Conservation (phyloP, 2,113 vertebrate genomes). For the Capreolus pygargus region DNA sequence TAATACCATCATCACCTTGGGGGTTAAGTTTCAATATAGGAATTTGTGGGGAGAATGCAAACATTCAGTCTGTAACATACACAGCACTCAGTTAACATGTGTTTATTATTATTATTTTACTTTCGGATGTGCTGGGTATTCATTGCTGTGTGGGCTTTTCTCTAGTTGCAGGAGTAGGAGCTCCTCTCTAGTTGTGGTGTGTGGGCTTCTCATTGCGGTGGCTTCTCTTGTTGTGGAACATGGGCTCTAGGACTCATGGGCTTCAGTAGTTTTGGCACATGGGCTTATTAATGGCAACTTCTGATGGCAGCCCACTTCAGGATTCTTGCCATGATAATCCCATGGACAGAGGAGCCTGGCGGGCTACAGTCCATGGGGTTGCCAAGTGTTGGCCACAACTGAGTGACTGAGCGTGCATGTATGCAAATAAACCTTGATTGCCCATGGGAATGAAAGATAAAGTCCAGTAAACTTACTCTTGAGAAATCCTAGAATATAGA, state of each 20-base stretch:
- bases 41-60: background rate
- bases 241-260: background rate
- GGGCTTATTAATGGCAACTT: background rate
- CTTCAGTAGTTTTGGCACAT: too few species aligned
- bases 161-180: background rate
- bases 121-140: background rate
- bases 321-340: background rate
- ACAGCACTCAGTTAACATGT: background rate
- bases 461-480: background rate
- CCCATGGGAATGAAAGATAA: background rate
- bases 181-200: background rate
- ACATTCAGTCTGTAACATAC: background rate
- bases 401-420: background rate
- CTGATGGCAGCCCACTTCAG: background rate
- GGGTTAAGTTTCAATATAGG: background rate
- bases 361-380: background rate
- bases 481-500: background rate
- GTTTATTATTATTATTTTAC: background rate
- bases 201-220: background rate
- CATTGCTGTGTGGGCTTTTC: background rate
- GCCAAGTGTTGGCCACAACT: background rate
- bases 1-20: background rate
- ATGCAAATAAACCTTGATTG: background rate
- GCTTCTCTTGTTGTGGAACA: background rate
- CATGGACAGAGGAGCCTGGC: background rate